phyloP scores from a whole-genome alignment of 2,113 vertebrate genomes.

The Carettochelys insculpta region DNA sequence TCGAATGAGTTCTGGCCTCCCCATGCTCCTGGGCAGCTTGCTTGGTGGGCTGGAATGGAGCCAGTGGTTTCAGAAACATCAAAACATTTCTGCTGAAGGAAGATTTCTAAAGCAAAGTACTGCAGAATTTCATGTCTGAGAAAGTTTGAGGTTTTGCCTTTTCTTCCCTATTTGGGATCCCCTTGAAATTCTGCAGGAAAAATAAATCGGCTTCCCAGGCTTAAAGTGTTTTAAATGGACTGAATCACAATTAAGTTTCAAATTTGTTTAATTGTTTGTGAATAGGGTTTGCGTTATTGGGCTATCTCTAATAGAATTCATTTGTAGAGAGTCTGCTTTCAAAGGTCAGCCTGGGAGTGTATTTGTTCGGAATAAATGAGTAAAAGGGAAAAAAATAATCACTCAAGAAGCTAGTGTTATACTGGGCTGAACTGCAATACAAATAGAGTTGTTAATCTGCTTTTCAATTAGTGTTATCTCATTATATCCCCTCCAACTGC shows the following conservation, averaged over 20 bases:
- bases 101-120: not conserved
- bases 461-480: not conserved
- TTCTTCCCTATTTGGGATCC: not conserved
- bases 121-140: not conserved
- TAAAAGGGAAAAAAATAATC: not conserved
- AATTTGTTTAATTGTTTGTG: not conserved
- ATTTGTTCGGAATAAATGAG: not conserved
- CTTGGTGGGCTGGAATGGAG: not conserved
- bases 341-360: slow-evolving; percentile 9
- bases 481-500: not conserved
- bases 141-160: not conserved
- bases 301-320: not conserved
- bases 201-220: no score
- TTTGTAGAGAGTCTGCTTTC: not conserved
- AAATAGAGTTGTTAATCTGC: not conserved
- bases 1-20: not conserved
- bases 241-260: not conserved
- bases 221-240: not conserved
- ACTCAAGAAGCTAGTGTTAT: not conserved
- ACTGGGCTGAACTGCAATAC: not conserved
- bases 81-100: not conserved
- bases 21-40: not conserved
- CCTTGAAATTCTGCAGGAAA: no score
- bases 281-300: not conserved
- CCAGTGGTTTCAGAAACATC: not conserved